Evolutionary conservation across 2,797 vertebrate species (phyloP), one percentile per base, ranked within the genome.

Genomic region (Babyrousa celebensis): DNA sequence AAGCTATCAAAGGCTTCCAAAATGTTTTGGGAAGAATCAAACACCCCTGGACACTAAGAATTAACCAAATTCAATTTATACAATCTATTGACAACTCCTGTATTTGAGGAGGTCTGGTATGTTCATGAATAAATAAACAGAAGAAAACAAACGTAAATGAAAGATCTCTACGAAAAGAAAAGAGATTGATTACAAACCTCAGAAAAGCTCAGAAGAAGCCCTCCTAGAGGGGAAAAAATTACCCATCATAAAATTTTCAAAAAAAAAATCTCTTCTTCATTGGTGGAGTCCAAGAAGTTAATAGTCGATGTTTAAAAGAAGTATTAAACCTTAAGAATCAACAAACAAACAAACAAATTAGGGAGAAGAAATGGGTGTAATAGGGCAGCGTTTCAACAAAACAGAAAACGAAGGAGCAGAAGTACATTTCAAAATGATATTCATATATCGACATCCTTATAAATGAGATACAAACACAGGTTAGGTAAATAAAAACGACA

Each of bases 381-480:
- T 3, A 16, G 7, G 14, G 23, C 3, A 20, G 1, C 8, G 1
- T 0, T 3, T 16, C n/a, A 58, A 23, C 2, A 20, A 43, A 85
- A 17, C 10, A 25, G 25, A 43, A 68, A 16, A 56, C 7, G 1
- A 0, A 12, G 16, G 27, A 16, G 20, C 15, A 12, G 27, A n/a
- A 56, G 21, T 54, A 4, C 32, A 79, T 9, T 1, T 29, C 17
- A 12, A 10, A 16, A 67, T 3, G 27, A 16, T 67, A 67, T 7
- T 67, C 27, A 67, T n/a, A 15, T n/a, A 20, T 62, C 43, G 32
- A 21, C 11, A 74, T 32, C 8, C 6, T 36, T 62, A 56, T 16
- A 67, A 63, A 29, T 70, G 16, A 75, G 74, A 58, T 25, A 16
- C 11, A 89, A 56, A 63, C 20, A 77, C 52, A 12, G 2, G 8